Base-by-base conservation (phyloP, 2,113 vertebrate genomes). In the Lophotis ruficrista region DNA sequence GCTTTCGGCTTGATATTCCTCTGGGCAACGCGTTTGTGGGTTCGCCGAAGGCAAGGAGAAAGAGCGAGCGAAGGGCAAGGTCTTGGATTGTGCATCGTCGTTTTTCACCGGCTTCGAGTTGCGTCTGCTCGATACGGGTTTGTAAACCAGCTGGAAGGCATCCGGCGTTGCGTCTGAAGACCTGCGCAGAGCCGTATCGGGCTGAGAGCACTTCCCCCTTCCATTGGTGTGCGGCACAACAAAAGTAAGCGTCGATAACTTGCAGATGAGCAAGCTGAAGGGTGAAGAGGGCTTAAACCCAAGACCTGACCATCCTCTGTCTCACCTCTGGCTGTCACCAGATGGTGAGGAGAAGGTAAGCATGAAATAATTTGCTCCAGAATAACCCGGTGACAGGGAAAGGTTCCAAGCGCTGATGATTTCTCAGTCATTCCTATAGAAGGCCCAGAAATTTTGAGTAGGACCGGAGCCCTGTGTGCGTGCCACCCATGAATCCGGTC, bases 161-260 rank as follows among this genome's bases (percentile, higher is more conserved):
- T 7, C 37, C 37, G 23, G 45, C 4, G 4, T 16, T 10, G 35
- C 2, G 24, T 51, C 14, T 7, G 18, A 57, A 45, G 19, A 12
- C 41, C 18, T 33, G 31, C 2, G 4, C 2, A 6, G 8, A 38
- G 58, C 33, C 4, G 3, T 7, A 27, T 28, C 22, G 0, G 6
- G 3, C 45, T 1, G 2, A 3, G 35, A 17, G 21, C 21, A 2
- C 14, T 25, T 35, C 17, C 9, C 45, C 33, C 22, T 14, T 33
- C 31, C 28, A 1, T 12, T 5, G 6, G 3, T 3, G 17, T 3
- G 60, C 66, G 16, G 19, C 64, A 10, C 31, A 9, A 33, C 27
- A 14, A 18, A 65, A 3, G 28, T 1, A 24, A 38, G 47, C 4
- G 6, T 11, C 4, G 5, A 7, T 51, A 43, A 27, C 45, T 9